Conservation (phyloP, 2,113 vertebrate genomes). For the Thamnophis sirtalis region DNA sequence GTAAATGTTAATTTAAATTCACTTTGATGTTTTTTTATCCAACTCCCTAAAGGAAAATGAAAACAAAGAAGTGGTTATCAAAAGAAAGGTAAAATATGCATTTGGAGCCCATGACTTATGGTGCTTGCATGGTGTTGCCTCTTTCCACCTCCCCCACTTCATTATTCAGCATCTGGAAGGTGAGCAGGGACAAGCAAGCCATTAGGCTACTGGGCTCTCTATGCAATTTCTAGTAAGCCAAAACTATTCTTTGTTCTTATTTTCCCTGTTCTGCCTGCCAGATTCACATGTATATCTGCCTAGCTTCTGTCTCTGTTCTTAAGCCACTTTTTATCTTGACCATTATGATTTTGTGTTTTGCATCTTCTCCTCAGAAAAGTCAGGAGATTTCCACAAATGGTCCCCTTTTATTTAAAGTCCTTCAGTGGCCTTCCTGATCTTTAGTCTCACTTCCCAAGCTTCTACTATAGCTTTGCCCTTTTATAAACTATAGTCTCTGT, state of each 20-base stretch:
- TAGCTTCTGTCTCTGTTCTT: not conserved
- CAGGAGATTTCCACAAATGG: not conserved
- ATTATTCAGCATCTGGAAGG: not conserved
- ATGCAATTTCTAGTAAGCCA: not conserved
- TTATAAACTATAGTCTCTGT: not conserved
- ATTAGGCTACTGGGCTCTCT: not conserved
- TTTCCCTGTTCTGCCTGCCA: not conserved
- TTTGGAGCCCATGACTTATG: not conserved
- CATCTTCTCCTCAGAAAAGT: not conserved
- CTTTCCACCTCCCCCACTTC: not conserved
- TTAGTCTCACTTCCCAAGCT: not conserved
- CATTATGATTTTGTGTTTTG: not conserved
- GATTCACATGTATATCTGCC: not conserved
- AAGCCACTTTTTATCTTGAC: not conserved
- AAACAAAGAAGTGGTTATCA: conserved; percentile 1
- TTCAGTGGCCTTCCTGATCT: not conserved
- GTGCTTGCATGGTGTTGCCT: not conserved
- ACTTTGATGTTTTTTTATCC: not conserved
- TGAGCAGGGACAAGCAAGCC: not conserved
- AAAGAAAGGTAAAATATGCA: not conserved
- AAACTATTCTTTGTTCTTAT: not conserved
- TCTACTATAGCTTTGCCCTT: not conserved
- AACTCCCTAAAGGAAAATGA: not conserved
- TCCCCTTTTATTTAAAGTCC: not conserved
- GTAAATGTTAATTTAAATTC: conserved; percentile 24